Evolutionary conservation across 2,888 invertebrate species (phyloP).

Genomic region (Cartodere bifasciata): DNA sequence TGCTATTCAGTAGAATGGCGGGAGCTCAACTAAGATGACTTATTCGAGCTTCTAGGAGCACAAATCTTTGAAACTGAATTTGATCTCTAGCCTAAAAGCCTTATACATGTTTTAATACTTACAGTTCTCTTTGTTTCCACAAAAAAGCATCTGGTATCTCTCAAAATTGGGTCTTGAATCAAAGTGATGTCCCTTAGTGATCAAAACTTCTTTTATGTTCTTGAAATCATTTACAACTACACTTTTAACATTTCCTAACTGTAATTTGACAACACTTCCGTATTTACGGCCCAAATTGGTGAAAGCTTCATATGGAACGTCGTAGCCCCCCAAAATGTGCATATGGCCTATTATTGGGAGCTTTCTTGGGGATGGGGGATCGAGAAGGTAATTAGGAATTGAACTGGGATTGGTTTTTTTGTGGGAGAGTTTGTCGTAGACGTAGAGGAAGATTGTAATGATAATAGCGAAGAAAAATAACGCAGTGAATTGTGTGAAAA

Average conservation of each 20-base stretch:
- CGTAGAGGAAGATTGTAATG: too few relatives aligned
- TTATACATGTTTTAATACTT: conserved; percentile 35
- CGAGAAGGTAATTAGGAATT: too few relatives aligned
- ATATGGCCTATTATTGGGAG: conserved; percentile 46
- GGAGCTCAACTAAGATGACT: too few relatives aligned
- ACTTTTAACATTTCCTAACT: conserved; percentile 42
- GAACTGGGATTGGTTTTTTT: too few relatives aligned
- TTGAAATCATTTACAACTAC: conserved; percentile 45
- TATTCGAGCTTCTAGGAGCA: too few relatives aligned
- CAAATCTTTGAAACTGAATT: too few relatives aligned
- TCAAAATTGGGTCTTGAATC: conserved; percentile 51
- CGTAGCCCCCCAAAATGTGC: conserved; percentile 42
- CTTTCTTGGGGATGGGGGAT: conserved; percentile 41
- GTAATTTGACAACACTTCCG: conserved; percentile 42
- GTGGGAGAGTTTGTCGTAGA: too few relatives aligned
- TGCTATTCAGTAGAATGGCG: too few relatives aligned
- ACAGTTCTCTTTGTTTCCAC: conserved; percentile 55
- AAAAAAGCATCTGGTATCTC: conserved; percentile 49
- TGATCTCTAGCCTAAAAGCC: too few relatives aligned
- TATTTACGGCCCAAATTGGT: conserved; percentile 37
- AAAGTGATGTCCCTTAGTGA: conserved; percentile 45
- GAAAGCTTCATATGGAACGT: conserved; percentile 48
- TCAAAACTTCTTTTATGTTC: conserved; percentile 44
- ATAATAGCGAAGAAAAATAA: too few relatives aligned
- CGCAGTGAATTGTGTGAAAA: too few relatives aligned